Conservation (phyloP, 2,797 vertebrate species). For the Eutrigla gurnardus region DNA sequence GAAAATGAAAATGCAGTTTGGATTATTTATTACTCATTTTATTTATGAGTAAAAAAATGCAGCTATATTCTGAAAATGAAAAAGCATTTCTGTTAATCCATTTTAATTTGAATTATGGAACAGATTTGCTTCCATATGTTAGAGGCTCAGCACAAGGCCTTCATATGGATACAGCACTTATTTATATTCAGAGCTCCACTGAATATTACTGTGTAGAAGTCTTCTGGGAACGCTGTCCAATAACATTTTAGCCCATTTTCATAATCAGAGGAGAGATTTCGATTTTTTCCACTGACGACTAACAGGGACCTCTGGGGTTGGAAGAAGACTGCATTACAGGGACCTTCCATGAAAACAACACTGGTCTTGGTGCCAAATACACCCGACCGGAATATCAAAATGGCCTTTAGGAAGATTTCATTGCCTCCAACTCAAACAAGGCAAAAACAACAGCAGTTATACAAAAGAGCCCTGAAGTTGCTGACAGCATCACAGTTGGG, state of each 20-base stretch:
- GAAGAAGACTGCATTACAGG: slow-evolving; percentile 16
- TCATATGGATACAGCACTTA: slow-evolving; percentile 46
- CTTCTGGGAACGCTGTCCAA: slow-evolving; percentile 38
- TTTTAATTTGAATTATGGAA: too few species aligned
- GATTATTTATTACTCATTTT: too few species aligned
- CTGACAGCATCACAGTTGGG: slow-evolving; percentile 37
- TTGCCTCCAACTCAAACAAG: neutral
- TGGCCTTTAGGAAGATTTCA: neutral
- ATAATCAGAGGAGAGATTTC: slow-evolving; percentile 6
- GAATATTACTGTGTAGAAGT: slow-evolving; percentile 37
- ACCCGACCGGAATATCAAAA: neutral
- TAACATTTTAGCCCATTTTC: slow-evolving; percentile 39
- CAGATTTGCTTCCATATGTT: too few species aligned
- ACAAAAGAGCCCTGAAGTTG: neutral
- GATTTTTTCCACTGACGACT: slow-evolving; percentile 4
- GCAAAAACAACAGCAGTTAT: too few species aligned
- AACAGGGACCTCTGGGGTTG: neutral
- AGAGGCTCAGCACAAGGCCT: slow-evolving; percentile 49
- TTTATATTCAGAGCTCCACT: slow-evolving; percentile 54
- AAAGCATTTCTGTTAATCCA: too few species aligned
- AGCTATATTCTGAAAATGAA: too few species aligned
- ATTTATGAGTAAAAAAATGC: too few species aligned
- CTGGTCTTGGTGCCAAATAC: neutral
- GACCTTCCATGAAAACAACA: slow-evolving; percentile 21
- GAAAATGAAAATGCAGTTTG: too few species aligned